These are phyloP conservation scores for Neopelma chrysocephalum DNA, from an alignment of 2,797 vertebrate genomes.

Conservation along the genomic window DNA sequence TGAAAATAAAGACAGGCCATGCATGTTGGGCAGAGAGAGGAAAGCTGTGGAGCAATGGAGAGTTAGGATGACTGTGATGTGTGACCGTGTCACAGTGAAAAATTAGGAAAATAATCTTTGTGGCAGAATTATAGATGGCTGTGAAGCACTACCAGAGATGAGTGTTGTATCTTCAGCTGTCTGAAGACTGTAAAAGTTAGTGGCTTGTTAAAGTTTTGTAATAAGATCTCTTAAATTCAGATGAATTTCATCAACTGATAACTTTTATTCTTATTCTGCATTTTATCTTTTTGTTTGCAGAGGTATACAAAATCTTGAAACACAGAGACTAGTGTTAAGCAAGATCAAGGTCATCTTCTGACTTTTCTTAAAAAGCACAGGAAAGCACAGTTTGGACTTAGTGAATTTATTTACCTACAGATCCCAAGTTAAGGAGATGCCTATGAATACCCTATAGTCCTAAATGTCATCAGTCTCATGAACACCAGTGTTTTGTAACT, in stretches of 20 bases:
- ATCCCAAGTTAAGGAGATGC: background rate
- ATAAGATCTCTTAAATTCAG: conserved; percentile 18
- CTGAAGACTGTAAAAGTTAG: conserved; percentile 25
- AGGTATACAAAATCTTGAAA: background rate
- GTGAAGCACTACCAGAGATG: background rate
- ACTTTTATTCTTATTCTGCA: background rate
- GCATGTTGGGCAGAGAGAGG: background rate
- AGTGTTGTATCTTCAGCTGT: background rate
- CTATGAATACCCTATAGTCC: background rate
- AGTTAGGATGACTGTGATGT: background rate
- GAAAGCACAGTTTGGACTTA: background rate
- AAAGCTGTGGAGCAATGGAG: background rate
- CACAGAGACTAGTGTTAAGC: background rate
- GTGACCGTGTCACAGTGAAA: conserved; percentile 12
- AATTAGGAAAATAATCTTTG: conserved; percentile 47
- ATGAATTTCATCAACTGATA: background rate
- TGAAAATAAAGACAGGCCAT: background rate
- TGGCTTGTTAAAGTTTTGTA: conserved; percentile 27
- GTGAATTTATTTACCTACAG: background rate
- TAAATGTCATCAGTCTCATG: background rate
- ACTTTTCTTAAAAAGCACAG: background rate
- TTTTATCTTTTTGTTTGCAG: background rate
- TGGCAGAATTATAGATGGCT: conserved; percentile 32
- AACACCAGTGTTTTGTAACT: background rate
- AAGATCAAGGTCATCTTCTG: background rate